Base-by-base conservation (phyloP, 2,113 vertebrate genomes). In the Nesospiza acunhae region DNA sequence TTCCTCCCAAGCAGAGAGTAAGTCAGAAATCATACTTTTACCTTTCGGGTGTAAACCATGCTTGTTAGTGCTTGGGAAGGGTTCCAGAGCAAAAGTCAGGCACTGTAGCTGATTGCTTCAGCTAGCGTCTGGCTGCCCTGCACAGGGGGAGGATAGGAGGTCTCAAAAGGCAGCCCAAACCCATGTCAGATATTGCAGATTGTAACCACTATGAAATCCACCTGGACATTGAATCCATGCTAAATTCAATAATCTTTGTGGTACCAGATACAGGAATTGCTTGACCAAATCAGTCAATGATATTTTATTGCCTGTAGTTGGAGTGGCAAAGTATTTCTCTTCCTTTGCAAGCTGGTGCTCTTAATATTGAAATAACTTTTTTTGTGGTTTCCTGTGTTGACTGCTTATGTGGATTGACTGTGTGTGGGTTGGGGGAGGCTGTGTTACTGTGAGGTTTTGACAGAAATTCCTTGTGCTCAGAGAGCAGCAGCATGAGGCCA, bases 391-490 rank as follows among this genome's bases (percentile, higher is more conserved):
- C 19, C 42, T 86, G 23, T 6, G 0, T 44, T 59, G 76, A 35
- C 37, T 94, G 28, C 16, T 69, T 83, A 49, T 0, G 0, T 66
- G 75, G 68, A 73, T 39, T 8, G 7, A 24, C 42, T 59, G 23
- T 56, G 28, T 64, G 67, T 85, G 85, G 37, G 20, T 30, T 64
- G 53, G 13, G 13, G 15, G 6, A 3, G 24, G 46, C 49, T 66
- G 15, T 39, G 6, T 59, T 19, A 49, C 24, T 73, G 49, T 56
- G 49, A 11, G 1, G 41, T 76, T 84, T 72, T 60, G 44, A 23
- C 44, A 69, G 62, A 44, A 94, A 70, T 94, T 81, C 35, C 77
- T 78, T 50, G 24, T 62, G 30, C 52, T 91, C 27, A 53, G 47
- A 56, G 35, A 24, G 56, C 30, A 77, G 46, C 35, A 81, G 77